These are phyloP conservation scores for Sebastes reedi DNA, from an alignment of 2,797 vertebrate genomes.

Conservation along the genomic window DNA sequence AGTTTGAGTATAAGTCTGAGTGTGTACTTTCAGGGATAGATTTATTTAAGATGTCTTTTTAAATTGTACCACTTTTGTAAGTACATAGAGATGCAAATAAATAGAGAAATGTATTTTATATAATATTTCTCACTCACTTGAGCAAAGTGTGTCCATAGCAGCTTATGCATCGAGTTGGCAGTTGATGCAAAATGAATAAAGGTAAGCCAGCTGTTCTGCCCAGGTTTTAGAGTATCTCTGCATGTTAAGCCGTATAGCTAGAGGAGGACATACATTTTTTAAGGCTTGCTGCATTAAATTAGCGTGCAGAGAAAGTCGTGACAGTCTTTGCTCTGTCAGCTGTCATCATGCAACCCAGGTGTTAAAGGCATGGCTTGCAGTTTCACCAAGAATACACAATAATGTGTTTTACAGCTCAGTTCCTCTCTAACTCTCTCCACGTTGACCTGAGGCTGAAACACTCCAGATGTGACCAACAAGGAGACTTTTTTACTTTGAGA, in stretches of 20 bases:
- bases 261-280: not conserved
- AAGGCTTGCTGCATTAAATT: conserved; percentile 9
- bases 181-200: not conserved
- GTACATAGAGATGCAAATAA: not conserved
- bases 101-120: not conserved
- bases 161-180: not conserved
- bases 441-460: conserved; percentile 6
- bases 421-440: not conserved
- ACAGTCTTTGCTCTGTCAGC: conserved; percentile 26
- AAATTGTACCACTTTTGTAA: not conserved
- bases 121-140: not conserved
- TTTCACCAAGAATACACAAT: conserved; percentile 4
- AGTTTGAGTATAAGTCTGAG: not conserved
- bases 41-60: not conserved
- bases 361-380: not conserved
- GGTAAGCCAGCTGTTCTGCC: not conserved
- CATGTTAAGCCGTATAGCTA: not conserved
- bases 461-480: conserved; percentile 33
- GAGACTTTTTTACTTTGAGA: not conserved
- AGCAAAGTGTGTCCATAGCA: not conserved
- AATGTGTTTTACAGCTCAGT: not conserved
- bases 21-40: not conserved
- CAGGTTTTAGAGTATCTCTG: not conserved
- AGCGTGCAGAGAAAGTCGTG: not conserved
- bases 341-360: not conserved